Evolutionary conservation across 1,140 invertebrate genomes (phyloP).

Genomic region (Drosophila navojoa): DNA sequence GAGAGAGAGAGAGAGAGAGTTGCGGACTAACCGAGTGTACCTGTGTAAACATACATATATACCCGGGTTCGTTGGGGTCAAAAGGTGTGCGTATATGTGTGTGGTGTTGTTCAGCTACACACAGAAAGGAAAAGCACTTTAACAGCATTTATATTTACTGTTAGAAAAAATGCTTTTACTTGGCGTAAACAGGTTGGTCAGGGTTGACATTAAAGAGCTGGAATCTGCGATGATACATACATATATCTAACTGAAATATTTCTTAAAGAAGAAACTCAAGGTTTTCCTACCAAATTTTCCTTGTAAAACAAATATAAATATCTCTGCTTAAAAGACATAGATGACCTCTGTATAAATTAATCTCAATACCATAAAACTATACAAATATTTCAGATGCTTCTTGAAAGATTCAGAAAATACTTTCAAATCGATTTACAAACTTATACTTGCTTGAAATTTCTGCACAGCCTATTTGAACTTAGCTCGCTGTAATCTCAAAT

Average conservation of each 20-base stretch:
- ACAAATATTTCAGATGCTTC: too few species aligned
- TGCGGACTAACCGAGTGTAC: neutral
- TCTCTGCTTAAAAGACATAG: too few species aligned
- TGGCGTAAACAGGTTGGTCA: slow-evolving; percentile 3
- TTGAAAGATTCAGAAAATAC: too few species aligned
- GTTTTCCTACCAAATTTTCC: too few species aligned
- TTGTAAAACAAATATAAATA: too few species aligned
- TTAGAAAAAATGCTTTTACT: slow-evolving; percentile 20
- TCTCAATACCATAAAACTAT: too few species aligned
- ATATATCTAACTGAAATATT: neutral
- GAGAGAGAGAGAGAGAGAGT: neutral
- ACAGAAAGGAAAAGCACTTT: slow-evolving; percentile 43
- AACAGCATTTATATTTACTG: slow-evolving; percentile 11
- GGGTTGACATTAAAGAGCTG: slow-evolving; percentile 3
- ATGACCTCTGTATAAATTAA: too few species aligned
- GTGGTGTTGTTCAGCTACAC: slow-evolving; percentile 12
- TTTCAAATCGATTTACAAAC: too few species aligned
- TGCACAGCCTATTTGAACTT: too few species aligned
- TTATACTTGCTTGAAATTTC: too few species aligned
- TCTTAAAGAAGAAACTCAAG: too few species aligned
- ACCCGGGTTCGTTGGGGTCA: neutral
- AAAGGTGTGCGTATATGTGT: slow-evolving; percentile 3
- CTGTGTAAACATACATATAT: neutral
- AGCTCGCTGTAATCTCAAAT: too few species aligned
- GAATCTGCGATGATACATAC: neutral